Evolutionary conservation across 2,113 vertebrate species (phyloP).

Genomic region (Puffinus mauretanicus): DNA sequence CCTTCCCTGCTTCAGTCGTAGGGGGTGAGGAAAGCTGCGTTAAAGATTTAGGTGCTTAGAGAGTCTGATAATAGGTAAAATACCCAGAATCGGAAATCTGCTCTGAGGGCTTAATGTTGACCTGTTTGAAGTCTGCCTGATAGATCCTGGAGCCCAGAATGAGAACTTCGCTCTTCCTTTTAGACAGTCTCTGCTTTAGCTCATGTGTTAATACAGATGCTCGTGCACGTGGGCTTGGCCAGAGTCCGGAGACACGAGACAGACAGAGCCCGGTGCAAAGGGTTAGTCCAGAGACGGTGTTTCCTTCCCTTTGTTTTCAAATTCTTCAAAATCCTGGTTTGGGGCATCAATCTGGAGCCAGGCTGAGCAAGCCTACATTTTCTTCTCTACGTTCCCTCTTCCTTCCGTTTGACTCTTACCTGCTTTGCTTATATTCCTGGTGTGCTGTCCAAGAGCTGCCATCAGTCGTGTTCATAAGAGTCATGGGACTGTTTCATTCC

Average conservation of each 20-base stretch:
- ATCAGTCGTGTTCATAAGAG: slow-evolving; percentile 19
- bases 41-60: background rate
- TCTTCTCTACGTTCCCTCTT: background rate
- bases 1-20: background rate
- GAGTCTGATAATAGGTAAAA: background rate
- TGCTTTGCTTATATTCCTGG: background rate
- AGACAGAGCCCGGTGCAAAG: background rate
- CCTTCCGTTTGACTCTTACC: background rate
- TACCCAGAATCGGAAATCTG: background rate
- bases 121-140: background rate
- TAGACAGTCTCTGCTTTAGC: background rate
- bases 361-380: background rate
- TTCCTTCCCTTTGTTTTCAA: background rate
- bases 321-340: background rate
- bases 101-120: background rate
- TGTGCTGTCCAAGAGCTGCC: slow-evolving; percentile 37
- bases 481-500: background rate
- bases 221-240: fast-evolving
- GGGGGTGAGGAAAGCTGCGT: background rate
- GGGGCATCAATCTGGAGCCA: background rate
- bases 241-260: background rate
- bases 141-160: background rate
- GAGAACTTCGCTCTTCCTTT: background rate
- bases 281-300: background rate
- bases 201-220: background rate